Conservation (phyloP, 1,140 invertebrate genomes). For the Drosophila pachea region DNA sequence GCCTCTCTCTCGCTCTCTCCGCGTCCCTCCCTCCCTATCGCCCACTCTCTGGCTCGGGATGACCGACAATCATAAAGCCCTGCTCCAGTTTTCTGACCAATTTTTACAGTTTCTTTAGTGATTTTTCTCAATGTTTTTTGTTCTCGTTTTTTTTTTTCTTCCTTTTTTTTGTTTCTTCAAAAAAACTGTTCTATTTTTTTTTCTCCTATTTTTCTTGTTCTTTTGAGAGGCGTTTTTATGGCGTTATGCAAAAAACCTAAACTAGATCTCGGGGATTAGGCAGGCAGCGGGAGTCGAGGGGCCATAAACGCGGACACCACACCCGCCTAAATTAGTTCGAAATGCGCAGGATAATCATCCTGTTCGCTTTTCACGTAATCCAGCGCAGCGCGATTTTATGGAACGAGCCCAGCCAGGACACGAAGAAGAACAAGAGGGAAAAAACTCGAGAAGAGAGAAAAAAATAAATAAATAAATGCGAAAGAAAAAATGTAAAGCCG, state of each 20-base stretch:
- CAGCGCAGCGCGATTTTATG: constrained; percentile 21
- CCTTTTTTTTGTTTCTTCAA: constrained; percentile 19
- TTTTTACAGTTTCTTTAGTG: constrained; percentile 53
- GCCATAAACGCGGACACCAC: constrained; percentile 60
- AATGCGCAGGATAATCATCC: constrained; percentile 49
- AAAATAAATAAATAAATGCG: background rate
- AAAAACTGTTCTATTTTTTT: constrained; percentile 2
- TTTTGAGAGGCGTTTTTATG: constrained; percentile 45
- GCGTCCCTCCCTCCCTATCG: background rate
- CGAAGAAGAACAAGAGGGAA: background rate
- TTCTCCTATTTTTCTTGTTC: constrained; percentile 15
- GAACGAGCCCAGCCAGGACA: background rate
- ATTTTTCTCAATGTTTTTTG: constrained; percentile 50
- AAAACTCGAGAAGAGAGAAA: background rate
- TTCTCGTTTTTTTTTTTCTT: constrained; percentile 17
- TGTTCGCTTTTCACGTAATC: constrained; percentile 42
- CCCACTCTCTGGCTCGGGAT: background rate
- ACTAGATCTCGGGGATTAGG: constrained; percentile 36
- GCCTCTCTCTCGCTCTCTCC: background rate
- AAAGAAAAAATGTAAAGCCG: constrained; percentile 3
- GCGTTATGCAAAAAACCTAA: constrained; percentile 31
- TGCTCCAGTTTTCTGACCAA: constrained; percentile 71
- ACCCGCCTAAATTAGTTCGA: constrained; percentile 73
- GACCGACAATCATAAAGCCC: constrained; percentile 13
- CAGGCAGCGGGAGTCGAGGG: constrained; percentile 16